Base-by-base conservation (phyloP, 2,113 vertebrate species). In the Herpetotheres cachinnans region DNA sequence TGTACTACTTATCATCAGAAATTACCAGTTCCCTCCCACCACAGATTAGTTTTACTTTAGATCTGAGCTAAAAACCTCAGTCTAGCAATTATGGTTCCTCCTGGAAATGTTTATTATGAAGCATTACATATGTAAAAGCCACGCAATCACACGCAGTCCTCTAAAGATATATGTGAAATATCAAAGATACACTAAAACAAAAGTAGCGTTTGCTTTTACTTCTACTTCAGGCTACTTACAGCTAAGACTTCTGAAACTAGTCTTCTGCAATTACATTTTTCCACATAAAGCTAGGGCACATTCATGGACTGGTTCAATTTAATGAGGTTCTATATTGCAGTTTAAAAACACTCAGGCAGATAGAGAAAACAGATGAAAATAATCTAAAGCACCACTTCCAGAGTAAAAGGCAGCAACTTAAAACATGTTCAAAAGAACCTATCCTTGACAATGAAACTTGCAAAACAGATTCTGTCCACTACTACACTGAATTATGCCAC, bases 311-410 rank as follows among this genome's bases (percentile, higher is more conserved):
- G 83, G 76, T 72, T 94, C 65, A 61, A 55, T 89, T 89, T 93
- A 95, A 95, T 79, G 93, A 97, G 91, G 89, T 95, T 95, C 94
- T 95, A 95, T 83, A 95, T 32, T 93, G 66, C 91, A 95, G 80
- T 86, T 95, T 78, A 92, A 93, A 95, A 97, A 84, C 88, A 95
- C 70, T 82, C 52, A 79, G 65, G 94, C 47, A 91, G 63, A 96
- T 36, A 95, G 88, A 94, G 67, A 93, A 93, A 96, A 95, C 86
- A 86, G 91, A 96, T 77, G 89, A 97, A 92, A 97, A 93, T 71
- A 62, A 81, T 71, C 67, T 86, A 46, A 92, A 69, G 62, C 74
- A 62, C 69, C 55, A 82, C 85, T 92, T 82, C 44, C 78, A 89
- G n/a, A 88, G n/a, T 42, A 89, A 93, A 89, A 86, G 30, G 90